phyloP scores from a whole-genome alignment of 2,888 invertebrate genomes.

The Geotrupes spiniger region DNA sequence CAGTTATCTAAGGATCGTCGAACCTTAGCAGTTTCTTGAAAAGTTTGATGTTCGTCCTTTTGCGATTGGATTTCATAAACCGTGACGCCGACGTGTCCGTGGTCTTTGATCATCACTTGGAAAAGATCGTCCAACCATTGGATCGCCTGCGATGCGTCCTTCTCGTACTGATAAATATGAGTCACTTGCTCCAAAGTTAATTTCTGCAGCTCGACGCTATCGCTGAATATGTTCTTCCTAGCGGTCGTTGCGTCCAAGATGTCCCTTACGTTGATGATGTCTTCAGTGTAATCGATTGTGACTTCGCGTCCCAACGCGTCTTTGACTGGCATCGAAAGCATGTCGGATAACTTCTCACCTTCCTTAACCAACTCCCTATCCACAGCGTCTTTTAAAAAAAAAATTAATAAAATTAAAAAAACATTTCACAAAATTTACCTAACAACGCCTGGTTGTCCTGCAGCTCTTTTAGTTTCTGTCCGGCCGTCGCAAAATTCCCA shows the following conservation, averaged over 20 bases:
- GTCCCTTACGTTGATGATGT: constrained; percentile 69
- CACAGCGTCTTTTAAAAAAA: constrained; percentile 59
- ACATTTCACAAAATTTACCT: constrained; percentile 48
- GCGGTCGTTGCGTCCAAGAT: constrained; percentile 68
- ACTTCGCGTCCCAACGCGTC: constrained; percentile 71
- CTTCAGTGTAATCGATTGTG: constrained; percentile 67
- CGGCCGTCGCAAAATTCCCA: constrained; percentile 58
- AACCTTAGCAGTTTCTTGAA: constrained; percentile 79
- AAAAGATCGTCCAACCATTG: constrained; percentile 75
- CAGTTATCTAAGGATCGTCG: too few relatives aligned
- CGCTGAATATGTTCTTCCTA: constrained; percentile 68
- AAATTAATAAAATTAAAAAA: background rate
- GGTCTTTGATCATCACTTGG: constrained; percentile 65
- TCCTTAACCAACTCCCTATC: constrained; percentile 68
- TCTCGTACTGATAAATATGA: constrained; percentile 73
- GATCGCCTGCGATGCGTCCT: constrained; percentile 71
- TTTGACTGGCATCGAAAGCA: constrained; percentile 75
- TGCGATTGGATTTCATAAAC: constrained; percentile 70
- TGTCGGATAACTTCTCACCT: constrained; percentile 74
- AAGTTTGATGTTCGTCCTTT: constrained; percentile 70
- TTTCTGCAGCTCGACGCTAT: constrained; percentile 72
- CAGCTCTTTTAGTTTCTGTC: constrained; percentile 56
- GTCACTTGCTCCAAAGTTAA: constrained; percentile 75
- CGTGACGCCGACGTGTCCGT: constrained; percentile 71
- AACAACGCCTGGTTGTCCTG: constrained; percentile 60